phyloP scores from a whole-genome alignment of 2,113 vertebrate species.

The Bubalus kerabau region DNA sequence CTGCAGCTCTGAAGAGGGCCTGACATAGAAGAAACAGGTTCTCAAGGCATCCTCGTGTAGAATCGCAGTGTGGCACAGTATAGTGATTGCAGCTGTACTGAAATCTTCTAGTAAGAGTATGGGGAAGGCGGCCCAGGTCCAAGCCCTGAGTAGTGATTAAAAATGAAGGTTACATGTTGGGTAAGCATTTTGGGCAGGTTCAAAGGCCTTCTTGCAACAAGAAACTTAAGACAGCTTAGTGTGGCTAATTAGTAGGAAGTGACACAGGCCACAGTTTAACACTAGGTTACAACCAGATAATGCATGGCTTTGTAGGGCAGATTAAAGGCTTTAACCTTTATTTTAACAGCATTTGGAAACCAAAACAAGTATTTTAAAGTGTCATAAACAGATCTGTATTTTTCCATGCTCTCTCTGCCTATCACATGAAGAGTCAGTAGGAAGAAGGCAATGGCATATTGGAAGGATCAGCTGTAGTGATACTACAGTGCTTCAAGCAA shows the following conservation, averaged over 20 bases:
- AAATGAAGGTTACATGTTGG: background rate
- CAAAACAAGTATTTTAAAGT: background rate
- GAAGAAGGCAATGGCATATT: background rate
- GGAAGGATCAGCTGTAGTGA: background rate
- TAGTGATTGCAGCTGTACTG: background rate
- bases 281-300: background rate
- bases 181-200: background rate
- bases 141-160: background rate
- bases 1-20: background rate
- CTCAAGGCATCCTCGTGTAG: background rate
- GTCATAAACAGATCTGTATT: background rate
- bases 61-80: background rate
- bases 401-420: background rate
- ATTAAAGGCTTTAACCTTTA: background rate
- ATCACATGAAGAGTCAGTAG: background rate
- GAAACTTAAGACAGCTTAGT: background rate
- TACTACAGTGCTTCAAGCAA: background rate
- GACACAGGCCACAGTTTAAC: background rate
- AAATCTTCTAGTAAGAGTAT: background rate
- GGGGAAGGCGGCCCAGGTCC: background rate
- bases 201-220: background rate
- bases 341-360: background rate
- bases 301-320: background rate
- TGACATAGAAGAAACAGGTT: background rate
- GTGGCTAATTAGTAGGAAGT: background rate